Evolutionary conservation across 2,113 vertebrate species (phyloP).

Genomic region (Lichenostomus cassidix): DNA sequence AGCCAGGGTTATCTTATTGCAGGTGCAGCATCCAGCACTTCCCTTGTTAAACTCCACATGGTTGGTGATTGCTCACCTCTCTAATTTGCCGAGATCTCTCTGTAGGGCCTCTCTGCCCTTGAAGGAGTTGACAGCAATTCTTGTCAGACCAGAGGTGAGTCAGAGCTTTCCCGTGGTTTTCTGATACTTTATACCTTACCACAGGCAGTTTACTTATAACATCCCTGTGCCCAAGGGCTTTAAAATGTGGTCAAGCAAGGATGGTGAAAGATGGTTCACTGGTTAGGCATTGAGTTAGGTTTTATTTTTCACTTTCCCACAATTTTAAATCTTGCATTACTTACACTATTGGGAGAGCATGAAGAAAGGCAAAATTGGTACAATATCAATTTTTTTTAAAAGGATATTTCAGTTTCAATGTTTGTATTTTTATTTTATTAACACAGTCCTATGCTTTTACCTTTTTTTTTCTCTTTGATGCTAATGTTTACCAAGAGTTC

Average conservation of each 20-base stretch:
- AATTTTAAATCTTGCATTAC: neutral
- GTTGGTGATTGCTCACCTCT: neutral
- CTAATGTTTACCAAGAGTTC: neutral
- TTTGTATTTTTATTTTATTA: constrained; percentile 4
- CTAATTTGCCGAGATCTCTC: neutral
- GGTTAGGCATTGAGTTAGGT: neutral
- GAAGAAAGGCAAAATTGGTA: neutral
- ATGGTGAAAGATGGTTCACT: neutral
- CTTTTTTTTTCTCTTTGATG: neutral
- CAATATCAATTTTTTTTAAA: neutral
- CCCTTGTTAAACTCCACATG: neutral
- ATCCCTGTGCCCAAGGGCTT: neutral
- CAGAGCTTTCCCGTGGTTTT: neutral
- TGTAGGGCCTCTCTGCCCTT: neutral
- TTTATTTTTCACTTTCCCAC: neutral
- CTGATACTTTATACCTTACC: neutral
- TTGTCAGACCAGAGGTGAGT: neutral
- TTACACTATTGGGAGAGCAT: neutral
- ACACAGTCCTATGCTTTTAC: neutral
- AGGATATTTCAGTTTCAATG: neutral
- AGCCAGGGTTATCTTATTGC: neutral
- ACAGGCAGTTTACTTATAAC: neutral
- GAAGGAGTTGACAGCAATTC: neutral
- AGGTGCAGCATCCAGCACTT: neutral
- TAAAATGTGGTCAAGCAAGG: neutral